Conservation (phyloP, 2,888 invertebrate genomes). For the Drosophila putrida region DNA sequence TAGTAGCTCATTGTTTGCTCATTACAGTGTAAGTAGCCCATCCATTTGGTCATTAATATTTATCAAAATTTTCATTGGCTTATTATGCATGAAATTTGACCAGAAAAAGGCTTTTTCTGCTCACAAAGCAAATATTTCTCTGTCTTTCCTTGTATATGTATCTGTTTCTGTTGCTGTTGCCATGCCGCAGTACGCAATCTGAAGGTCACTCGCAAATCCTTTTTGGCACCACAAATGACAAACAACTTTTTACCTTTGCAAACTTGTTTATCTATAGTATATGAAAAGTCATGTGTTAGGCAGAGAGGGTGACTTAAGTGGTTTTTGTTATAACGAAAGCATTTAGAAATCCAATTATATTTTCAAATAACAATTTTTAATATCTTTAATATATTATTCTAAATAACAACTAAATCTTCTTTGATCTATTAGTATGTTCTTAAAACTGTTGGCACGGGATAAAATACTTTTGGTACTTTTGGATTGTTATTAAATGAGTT, state of each 20-base stretch:
- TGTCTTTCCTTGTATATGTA: neutral
- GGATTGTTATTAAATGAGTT: too few species aligned
- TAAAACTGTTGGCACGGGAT: too few species aligned
- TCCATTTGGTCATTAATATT: slow-evolving; percentile 37
- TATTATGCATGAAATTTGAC: slow-evolving; percentile 2
- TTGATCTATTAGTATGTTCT: too few species aligned
- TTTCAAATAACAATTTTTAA: too few species aligned
- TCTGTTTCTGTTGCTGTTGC: neutral
- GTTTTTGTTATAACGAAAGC: neutral
- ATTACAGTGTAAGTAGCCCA: slow-evolving; percentile 66
- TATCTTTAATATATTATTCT: too few species aligned
- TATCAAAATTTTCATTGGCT: slow-evolving; percentile 12
- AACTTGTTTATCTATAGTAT: neutral
- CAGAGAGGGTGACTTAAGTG: slow-evolving; percentile 14
- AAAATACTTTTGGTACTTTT: too few species aligned
- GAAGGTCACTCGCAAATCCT: slow-evolving; percentile 52
- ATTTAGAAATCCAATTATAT: too few species aligned
- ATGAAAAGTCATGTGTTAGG: neutral
- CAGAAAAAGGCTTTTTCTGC: slow-evolving; percentile 18
- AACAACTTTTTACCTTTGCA: slow-evolving; percentile 6
- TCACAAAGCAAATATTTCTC: neutral
- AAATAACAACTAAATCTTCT: too few species aligned
- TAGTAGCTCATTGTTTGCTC: slow-evolving; percentile 62
- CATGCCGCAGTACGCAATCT: neutral
- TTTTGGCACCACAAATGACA: slow-evolving; percentile 37